Evolutionary conservation across 2,888 invertebrate species (phyloP).

Genomic region (Ophion slaviceki): DNA sequence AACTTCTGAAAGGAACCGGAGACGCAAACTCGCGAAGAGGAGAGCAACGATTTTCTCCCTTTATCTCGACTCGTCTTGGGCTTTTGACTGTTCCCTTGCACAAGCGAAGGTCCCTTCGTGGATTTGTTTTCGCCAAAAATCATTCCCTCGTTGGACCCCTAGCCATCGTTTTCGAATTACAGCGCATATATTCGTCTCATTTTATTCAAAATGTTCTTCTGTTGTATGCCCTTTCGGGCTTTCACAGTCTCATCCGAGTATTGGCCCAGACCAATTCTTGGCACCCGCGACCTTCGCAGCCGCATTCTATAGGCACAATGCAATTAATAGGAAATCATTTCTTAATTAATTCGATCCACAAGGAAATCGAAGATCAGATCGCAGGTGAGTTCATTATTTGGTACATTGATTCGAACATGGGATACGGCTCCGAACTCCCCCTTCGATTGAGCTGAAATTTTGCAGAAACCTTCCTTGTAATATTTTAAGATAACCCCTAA

Average conservation of each 20-base stretch:
- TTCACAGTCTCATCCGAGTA: neutral
- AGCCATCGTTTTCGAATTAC: neutral
- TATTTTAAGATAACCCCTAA: no score
- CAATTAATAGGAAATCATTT: neutral
- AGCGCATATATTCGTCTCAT: neutral
- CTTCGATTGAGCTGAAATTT: no score
- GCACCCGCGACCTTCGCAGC: no score
- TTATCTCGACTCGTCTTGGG: slow-evolving; percentile 18
- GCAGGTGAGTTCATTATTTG: neutral
- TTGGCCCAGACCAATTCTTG: no score
- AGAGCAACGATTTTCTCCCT: neutral
- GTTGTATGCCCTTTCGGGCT: neutral
- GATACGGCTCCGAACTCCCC: no score
- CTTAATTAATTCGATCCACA: neutral
- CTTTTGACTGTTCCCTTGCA: slow-evolving; percentile 3
- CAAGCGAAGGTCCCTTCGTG: neutral
- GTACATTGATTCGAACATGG: neutral
- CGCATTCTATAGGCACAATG: neutral
- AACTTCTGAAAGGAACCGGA: slow-evolving; percentile 29
- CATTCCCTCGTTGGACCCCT: neutral
- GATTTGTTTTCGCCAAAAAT: neutral
- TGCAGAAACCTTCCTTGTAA: no score
- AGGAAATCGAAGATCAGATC: neutral
- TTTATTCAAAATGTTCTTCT: neutral
- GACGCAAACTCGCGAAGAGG: slow-evolving; percentile 3